Evolutionary conservation across 1,140 invertebrate species (phyloP).

Genomic region (Bombus turneri): DNA sequence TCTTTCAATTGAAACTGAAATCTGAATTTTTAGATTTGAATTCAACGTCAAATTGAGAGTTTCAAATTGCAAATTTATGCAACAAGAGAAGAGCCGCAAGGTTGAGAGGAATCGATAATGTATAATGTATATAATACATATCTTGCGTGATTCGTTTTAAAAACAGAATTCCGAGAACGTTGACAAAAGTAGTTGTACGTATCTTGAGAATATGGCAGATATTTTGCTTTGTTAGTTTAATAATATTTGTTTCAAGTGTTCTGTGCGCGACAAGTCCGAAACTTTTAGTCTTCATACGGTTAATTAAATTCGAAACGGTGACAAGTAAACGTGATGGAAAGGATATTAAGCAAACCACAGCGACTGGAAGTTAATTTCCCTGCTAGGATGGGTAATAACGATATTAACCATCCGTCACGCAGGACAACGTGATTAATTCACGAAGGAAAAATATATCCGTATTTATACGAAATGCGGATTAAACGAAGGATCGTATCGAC

Average conservation of each 20-base stretch:
- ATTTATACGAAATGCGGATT: background rate
- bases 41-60: too few species aligned
- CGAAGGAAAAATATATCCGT: background rate
- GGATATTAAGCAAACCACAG: background rate
- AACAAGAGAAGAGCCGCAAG: too few species aligned
- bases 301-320: background rate
- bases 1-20: too few species aligned
- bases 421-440: background rate
- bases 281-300: background rate
- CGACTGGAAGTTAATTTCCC: background rate
- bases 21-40: too few species aligned
- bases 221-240: background rate
- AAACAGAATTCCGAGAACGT: too few species aligned
- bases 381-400: background rate
- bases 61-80: too few species aligned
- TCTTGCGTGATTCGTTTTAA: too few species aligned
- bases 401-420: background rate
- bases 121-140: too few species aligned
- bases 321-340: background rate
- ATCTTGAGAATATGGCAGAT: background rate
- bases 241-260: background rate
- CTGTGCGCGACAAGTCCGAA: background rate
- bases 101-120: too few species aligned
- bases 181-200: too few species aligned
- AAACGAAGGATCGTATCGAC: background rate